Evolutionary conservation across 2,113 vertebrate genomes (phyloP).

Genomic region (Sylvia atricapilla): DNA sequence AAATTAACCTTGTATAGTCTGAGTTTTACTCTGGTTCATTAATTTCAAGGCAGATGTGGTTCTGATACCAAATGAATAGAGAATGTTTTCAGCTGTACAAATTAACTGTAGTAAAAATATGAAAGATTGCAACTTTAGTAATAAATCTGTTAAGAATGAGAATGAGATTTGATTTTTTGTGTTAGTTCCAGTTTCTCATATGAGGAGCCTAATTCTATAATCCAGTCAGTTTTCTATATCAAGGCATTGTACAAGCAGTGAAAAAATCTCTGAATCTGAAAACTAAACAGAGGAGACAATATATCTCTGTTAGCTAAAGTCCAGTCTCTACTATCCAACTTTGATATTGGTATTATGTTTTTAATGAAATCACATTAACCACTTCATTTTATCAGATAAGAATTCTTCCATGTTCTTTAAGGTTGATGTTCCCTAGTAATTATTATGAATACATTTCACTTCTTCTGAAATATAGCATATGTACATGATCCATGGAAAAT

Average conservation of each 20-base stretch:
- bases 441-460: background rate
- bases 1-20: background rate
- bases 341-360: background rate
- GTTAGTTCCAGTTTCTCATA: background rate
- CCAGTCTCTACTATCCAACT: background rate
- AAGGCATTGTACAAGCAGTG: background rate
- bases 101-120: background rate
- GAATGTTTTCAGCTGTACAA: background rate
- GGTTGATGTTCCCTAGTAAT: background rate
- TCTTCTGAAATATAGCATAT: background rate
- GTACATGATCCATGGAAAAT: background rate
- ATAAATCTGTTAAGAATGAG: background rate
- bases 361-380: background rate
- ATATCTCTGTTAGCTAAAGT: background rate
- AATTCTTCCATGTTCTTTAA: background rate
- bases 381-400: background rate
- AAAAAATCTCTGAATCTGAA: background rate
- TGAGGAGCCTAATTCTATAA: background rate
- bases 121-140: background rate
- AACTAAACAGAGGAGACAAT: background rate
- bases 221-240: background rate
- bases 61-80: background rate
- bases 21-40: conserved; percentile 9
- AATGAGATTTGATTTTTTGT: background rate
- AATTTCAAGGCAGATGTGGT: background rate